These are phyloP conservation scores for Chelidonichthys spinosus DNA, from an alignment of 2,797 vertebrate species.

Conservation along the genomic window DNA sequence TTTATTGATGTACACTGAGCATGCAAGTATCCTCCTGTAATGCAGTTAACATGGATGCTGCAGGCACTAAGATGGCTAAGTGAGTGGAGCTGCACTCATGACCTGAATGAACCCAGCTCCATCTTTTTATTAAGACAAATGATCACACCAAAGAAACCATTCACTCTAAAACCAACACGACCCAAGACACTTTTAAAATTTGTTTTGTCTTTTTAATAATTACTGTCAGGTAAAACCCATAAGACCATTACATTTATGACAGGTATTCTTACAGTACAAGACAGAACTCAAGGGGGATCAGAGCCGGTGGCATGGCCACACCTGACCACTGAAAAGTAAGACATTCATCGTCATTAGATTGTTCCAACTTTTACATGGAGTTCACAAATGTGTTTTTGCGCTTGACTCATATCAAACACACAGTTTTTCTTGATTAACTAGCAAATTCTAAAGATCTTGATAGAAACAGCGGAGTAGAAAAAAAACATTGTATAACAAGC, in stretches of 20 bases:
- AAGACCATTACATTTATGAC: conserved; percentile 85
- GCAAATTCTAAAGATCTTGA: conserved; percentile 83
- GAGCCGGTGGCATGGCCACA: conserved; percentile 73
- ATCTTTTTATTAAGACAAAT: not conserved
- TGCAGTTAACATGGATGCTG: not conserved
- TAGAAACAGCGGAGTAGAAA: conserved; percentile 88
- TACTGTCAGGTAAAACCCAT: conserved; percentile 84
- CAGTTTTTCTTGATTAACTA: conserved; percentile 77
- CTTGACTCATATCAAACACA: conserved; percentile 83
- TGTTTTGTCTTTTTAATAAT: conserved; percentile 83
- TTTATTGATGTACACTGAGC: not conserved
- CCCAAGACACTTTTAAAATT: not conserved
- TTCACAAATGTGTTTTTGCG: conserved; percentile 78
- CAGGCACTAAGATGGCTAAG: not conserved
- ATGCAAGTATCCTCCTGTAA: not conserved
- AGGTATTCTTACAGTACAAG: conserved; percentile 86
- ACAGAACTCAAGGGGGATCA: conserved; percentile 80
- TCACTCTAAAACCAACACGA: not conserved
- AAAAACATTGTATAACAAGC: conserved; percentile 84
- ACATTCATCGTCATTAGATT: conserved; percentile 89
- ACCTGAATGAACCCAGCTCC: not conserved
- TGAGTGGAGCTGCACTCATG: not conserved
- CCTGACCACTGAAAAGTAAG: conserved; percentile 80
- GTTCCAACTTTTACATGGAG: conserved; percentile 82
- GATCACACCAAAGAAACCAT: not conserved